These are phyloP conservation scores for Danio albolineatus DNA, from an alignment of 2,797 vertebrate species.

Conservation along the genomic window DNA sequence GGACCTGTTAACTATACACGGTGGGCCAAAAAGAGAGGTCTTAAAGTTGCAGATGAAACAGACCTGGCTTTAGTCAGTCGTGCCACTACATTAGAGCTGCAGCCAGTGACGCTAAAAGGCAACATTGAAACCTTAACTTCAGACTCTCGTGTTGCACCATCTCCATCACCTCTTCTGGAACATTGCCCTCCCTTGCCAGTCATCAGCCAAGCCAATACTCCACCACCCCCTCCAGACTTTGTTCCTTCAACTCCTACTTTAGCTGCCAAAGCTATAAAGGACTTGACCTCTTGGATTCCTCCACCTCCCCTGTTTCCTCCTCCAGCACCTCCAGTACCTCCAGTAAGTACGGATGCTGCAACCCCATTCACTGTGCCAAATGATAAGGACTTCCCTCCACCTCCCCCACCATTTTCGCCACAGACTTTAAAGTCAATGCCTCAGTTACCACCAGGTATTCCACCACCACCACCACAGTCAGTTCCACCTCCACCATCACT, in stretches of 20 bases:
- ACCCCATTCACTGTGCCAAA: conserved; percentile 76
- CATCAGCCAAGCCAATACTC: conserved; percentile 66
- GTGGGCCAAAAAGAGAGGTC: conserved; percentile 59
- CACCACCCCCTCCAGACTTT: conserved; percentile 52
- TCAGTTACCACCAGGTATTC: conserved; percentile 32
- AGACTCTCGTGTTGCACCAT: conserved; percentile 58
- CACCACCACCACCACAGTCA: conserved; percentile 35
- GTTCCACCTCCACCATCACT: conserved; percentile 28
- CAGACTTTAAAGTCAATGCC: conserved; percentile 21
- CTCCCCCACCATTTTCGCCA: conserved; percentile 72
- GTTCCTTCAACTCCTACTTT: conserved; percentile 40
- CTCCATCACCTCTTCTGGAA: conserved; percentile 79
- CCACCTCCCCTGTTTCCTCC: conserved; percentile 78
- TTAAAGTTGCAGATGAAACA: conserved; percentile 49
- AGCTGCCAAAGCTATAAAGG: conserved; percentile 53
- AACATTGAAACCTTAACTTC: conserved; percentile 12
- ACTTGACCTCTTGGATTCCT: conserved; percentile 78
- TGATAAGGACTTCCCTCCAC: conserved; percentile 78
- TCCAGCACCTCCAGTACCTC: conserved; percentile 74
- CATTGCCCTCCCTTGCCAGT: conserved; percentile 80
- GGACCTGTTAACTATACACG: conserved; percentile 70
- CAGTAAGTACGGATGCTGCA: conserved; percentile 69
- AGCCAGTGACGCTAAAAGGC: conserved; percentile 65
- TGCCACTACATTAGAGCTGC: not conserved
- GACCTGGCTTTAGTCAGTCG: not conserved